Conservation (phyloP, 2,113 vertebrate genomes). For the Riparia riparia region DNA sequence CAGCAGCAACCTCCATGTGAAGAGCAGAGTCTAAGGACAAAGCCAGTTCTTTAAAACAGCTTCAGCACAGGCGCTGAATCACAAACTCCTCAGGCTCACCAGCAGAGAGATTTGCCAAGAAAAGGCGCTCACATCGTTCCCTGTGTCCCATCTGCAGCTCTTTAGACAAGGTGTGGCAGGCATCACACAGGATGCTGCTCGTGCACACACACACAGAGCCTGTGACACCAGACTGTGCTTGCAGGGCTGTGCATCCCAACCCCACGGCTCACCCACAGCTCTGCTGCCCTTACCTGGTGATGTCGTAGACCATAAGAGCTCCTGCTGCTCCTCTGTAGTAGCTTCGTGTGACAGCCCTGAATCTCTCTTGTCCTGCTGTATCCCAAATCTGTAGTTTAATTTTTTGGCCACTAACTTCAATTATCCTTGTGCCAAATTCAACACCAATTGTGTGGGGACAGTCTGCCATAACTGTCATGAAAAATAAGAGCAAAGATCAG, state of each 20-base stretch:
- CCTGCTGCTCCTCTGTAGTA: conserved; percentile 97
- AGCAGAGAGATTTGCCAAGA: background rate
- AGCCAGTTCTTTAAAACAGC: background rate
- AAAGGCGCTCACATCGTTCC: background rate
- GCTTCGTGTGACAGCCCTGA: conserved; percentile 95
- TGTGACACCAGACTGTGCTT: rapidly evolving
- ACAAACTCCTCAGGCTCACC: background rate
- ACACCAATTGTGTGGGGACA: conserved; percentile 99
- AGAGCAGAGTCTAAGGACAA: background rate
- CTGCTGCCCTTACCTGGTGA: conserved; percentile 87
- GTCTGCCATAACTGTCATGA: conserved; percentile 93
- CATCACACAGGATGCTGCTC: background rate
- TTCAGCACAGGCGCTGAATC: background rate
- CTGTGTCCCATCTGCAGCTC: background rate
- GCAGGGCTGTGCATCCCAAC: rapidly evolving
- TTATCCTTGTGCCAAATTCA: conserved; percentile 97
- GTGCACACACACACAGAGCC: background rate
- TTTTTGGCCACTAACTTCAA: conserved; percentile 98
- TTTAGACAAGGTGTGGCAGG: background rate
- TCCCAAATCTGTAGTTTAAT: conserved; percentile 99
- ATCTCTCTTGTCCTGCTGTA: conserved; percentile 96
- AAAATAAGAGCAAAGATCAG: conserved; percentile 38
- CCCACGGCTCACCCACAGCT: background rate
- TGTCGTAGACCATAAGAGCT: conserved; percentile 98
- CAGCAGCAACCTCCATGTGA: rapidly evolving